A percentile compares a stretch with the other conserved stretches of the same genome.
phyloP scores from a whole-genome alignment of 2,888 invertebrate genomes.

The Gasteruption jaculator region DNA sequence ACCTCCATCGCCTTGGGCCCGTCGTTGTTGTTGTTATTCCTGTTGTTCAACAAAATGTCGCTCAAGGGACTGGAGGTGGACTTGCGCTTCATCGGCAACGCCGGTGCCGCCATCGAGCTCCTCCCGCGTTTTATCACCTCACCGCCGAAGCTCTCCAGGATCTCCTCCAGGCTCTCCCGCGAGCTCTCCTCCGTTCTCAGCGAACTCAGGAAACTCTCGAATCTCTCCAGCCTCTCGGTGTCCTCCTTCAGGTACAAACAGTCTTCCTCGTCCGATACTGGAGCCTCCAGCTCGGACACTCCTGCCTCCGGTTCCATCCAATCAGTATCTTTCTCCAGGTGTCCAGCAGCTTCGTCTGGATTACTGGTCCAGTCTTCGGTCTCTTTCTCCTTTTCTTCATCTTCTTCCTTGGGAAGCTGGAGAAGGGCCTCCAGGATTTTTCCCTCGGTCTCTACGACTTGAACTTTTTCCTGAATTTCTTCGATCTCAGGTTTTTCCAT shows the following conservation, averaged over 20 bases:
- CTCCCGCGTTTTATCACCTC: conserved; percentile 26
- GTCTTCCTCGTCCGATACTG: conserved; percentile 29
- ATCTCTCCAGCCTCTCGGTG: conserved; percentile 31
- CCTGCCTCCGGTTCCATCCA: too few relatives aligned
- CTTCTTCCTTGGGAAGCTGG: too few relatives aligned
- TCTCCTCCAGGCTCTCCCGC: conserved; percentile 26
- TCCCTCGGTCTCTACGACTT: too few relatives aligned
- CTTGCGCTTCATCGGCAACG: conserved; percentile 37
- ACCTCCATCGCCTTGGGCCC: conserved; percentile 26
- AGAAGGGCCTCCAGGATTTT: too few relatives aligned
- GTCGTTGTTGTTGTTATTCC: conserved; percentile 44
- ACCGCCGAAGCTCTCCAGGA: conserved; percentile 33
- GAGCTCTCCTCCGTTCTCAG: conserved; percentile 27
- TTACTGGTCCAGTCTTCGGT: neutral
- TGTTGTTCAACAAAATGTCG: conserved; percentile 38
- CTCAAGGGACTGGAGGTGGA: conserved; percentile 36
- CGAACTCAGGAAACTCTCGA: conserved; percentile 35
- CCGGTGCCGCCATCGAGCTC: conserved; percentile 42
- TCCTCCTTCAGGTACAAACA: conserved; percentile 40
- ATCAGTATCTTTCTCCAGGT: neutral
- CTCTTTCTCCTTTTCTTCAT: neutral
- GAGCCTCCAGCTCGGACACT: conserved; percentile 9
- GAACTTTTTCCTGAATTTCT: conserved; percentile 1
- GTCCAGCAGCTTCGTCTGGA: neutral
- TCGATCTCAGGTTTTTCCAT: conserved; percentile 3